Conservation (phyloP, 1,140 invertebrate genomes). For the Philaenus spumarius region DNA sequence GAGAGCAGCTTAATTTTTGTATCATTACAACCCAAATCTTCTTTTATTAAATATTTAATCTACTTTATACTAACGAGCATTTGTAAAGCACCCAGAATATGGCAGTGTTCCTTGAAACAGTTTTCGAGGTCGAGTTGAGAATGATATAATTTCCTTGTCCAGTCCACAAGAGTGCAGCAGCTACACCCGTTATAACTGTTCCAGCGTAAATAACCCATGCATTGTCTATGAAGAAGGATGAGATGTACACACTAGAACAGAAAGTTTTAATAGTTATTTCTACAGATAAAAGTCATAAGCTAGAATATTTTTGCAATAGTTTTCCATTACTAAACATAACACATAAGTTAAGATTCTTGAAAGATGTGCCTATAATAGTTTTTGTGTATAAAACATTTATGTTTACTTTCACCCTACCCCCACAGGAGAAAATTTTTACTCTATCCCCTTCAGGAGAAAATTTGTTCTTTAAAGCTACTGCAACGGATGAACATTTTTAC, state of each 20-base stretch:
- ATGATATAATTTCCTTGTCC: conserved; percentile 93
- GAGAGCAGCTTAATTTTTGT: too few relatives aligned
- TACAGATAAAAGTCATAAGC: neutral
- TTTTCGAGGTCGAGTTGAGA: conserved; percentile 75
- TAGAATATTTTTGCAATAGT: neutral
- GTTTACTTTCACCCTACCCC: too few relatives aligned
- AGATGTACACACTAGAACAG: conserved; percentile 61
- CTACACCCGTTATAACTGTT: conserved; percentile 78
- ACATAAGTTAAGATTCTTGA: neutral
- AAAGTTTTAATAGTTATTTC: neutral
- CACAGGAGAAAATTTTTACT: too few relatives aligned
- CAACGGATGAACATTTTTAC: too few relatives aligned
- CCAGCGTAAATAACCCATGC: conserved; percentile 74
- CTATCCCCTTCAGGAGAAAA: too few relatives aligned
- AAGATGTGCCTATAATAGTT: too few relatives aligned
- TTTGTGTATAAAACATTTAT: too few relatives aligned
- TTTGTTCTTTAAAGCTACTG: too few relatives aligned
- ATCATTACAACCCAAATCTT: too few relatives aligned
- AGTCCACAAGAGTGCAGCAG: conserved; percentile 84
- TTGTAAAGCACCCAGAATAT: conserved; percentile 95
- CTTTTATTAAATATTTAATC: too few relatives aligned
- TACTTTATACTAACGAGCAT: conserved; percentile 53
- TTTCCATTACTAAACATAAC: neutral
- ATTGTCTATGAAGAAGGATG: conserved; percentile 73
- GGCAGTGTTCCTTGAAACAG: conserved; percentile 89